A percentile compares a stretch with the other conserved stretches of the same genome.
Conservation (phyloP, 2,888 invertebrate species). For the Polydrusus pterygomalis region DNA sequence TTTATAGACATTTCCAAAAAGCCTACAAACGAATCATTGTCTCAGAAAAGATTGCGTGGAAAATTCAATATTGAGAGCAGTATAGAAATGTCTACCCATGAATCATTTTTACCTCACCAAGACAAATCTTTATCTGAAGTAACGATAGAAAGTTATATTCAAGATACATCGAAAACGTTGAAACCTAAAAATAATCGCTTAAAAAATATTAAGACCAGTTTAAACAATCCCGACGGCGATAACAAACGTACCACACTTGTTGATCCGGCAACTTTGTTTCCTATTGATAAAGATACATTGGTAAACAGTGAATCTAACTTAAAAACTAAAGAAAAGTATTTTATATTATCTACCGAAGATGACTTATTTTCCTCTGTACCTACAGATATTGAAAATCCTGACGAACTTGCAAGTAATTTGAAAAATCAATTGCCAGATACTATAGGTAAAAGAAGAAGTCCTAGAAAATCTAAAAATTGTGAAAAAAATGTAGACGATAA, state of each 20-base stretch:
- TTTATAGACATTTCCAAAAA: neutral
- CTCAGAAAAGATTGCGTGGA: neutral
- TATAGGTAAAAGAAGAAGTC: neutral
- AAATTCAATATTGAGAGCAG: neutral
- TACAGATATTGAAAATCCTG: neutral
- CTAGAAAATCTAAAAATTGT: slow-evolving; percentile 12
- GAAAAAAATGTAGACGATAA: neutral
- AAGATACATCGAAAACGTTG: neutral
- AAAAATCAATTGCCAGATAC: neutral
- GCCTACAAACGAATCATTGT: neutral
- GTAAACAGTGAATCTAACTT: neutral
- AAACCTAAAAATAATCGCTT: neutral
- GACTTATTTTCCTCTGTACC: neutral
- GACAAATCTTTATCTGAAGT: neutral
- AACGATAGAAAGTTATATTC: neutral
- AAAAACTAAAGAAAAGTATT: no score
- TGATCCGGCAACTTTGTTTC: no score
- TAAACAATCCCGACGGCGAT: no score
- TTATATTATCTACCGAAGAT: neutral
- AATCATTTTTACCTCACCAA: neutral
- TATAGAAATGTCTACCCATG: neutral
- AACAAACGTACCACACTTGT: no score
- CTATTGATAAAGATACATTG: neutral
- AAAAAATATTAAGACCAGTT: neutral
- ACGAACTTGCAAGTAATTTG: neutral